Conservation (phyloP, 2,797 vertebrate genomes). For the Chromobotia macracanthus region DNA sequence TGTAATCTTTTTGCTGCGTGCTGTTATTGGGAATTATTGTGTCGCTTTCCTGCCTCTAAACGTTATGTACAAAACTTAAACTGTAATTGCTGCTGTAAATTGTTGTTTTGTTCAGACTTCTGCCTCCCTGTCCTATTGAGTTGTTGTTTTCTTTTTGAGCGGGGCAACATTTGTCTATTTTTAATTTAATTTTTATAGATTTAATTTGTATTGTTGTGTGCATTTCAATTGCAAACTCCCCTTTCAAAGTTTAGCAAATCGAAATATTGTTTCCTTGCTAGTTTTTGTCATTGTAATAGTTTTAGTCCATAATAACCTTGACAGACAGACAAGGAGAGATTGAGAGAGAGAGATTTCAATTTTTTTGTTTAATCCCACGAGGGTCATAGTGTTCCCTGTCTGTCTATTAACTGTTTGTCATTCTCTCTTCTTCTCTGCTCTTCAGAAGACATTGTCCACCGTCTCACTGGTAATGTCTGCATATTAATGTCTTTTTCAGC, state of each 20-base stretch:
- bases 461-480: constrained; percentile 52
- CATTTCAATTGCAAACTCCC: neutral
- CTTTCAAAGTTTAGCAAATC: neutral
- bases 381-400: constrained; percentile 27
- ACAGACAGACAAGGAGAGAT: constrained; percentile 1
- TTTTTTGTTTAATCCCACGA: constrained; percentile 71
- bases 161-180: neutral
- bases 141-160: neutral
- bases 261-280: neutral
- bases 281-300: neutral
- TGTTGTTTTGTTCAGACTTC: neutral
- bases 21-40: too few relatives aligned
- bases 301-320: constrained; percentile 30
- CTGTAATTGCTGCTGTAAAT: neutral
- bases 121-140: neutral
- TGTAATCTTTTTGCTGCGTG: neutral
- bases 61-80: too few relatives aligned
- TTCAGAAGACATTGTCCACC: constrained; percentile 53
- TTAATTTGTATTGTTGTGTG: neutral
- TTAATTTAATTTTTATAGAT: too few relatives aligned
- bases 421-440: constrained; percentile 20
- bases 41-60: too few relatives aligned
- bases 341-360: constrained; percentile 63
- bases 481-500: constrained; percentile 35
- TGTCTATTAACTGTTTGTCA: constrained; percentile 35